phyloP scores from a whole-genome alignment of 2,113 vertebrate species.

The Hypocryptadius cinnamomeus region DNA sequence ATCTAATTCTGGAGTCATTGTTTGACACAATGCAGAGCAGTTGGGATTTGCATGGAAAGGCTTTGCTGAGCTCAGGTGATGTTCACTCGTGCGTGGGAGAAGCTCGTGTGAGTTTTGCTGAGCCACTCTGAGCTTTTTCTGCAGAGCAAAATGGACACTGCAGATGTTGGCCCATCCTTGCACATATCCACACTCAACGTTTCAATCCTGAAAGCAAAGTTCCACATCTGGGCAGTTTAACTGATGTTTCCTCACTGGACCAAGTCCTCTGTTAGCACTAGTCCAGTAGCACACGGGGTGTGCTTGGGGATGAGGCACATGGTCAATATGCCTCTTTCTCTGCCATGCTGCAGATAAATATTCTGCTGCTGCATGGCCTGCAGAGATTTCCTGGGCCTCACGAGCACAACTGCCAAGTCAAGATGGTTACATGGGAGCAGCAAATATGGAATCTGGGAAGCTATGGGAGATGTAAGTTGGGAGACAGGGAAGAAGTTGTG shows the following conservation, averaged over 20 bases:
- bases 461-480: not conserved
- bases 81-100: not conserved
- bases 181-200: not conserved
- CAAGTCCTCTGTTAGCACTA: not conserved
- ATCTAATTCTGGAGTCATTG: conserved; percentile 11
- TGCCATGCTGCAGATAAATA: not conserved
- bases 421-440: not conserved
- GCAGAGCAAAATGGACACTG: not conserved
- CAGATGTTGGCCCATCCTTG: not conserved
- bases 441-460: not conserved
- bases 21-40: not conserved
- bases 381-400: not conserved
- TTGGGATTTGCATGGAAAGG: not conserved
- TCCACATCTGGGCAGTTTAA: not conserved
- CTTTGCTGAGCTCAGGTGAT: not conserved
- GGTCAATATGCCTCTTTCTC: not conserved
- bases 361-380: not conserved
- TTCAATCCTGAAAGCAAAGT: not conserved
- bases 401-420: not conserved
- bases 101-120: not conserved
- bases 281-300: not conserved
- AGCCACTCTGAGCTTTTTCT: not conserved
- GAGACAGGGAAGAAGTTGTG: not conserved
- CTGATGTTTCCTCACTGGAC: not conserved
- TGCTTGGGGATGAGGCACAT: not conserved